Conservation (phyloP, 2,113 vertebrate genomes). For the Bothrops jararaca region DNA sequence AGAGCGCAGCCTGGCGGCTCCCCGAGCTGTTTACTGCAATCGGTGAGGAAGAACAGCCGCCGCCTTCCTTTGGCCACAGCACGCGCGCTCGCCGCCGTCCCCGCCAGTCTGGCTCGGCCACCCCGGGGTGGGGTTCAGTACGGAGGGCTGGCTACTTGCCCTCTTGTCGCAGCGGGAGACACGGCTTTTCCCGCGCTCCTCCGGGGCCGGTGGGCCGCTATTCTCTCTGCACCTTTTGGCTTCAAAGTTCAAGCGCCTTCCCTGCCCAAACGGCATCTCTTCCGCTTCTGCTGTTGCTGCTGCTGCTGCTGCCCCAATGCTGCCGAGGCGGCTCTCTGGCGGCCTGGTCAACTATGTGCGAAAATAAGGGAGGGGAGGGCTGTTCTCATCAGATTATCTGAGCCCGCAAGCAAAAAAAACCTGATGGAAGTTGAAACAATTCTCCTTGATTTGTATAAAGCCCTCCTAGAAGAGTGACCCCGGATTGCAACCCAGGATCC, state of each 20-base stretch:
- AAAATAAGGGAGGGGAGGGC: no score
- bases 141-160: not conserved
- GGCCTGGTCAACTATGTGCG: no score
- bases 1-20: slow-evolving; percentile 66
- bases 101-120: not conserved
- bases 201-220: not conserved
- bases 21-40: not conserved
- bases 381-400: not conserved
- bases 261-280: not conserved
- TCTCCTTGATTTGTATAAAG: not conserved
- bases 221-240: not conserved
- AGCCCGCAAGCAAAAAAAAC: not conserved
- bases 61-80: not conserved
- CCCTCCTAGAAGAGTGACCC: slow-evolving; percentile 15
- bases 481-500: not conserved
- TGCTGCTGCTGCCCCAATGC: not conserved
- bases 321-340: not conserved
- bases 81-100: not conserved
- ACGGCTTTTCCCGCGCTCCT: not conserved
- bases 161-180: not conserved
- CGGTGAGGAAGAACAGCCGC: not conserved
- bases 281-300: not conserved
- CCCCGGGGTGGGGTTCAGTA: not conserved
- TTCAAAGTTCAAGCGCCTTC: not conserved
- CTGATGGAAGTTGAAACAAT: not conserved